Conservation (phyloP, 2,888 invertebrate species). For the Strigamia maritima region DNA sequence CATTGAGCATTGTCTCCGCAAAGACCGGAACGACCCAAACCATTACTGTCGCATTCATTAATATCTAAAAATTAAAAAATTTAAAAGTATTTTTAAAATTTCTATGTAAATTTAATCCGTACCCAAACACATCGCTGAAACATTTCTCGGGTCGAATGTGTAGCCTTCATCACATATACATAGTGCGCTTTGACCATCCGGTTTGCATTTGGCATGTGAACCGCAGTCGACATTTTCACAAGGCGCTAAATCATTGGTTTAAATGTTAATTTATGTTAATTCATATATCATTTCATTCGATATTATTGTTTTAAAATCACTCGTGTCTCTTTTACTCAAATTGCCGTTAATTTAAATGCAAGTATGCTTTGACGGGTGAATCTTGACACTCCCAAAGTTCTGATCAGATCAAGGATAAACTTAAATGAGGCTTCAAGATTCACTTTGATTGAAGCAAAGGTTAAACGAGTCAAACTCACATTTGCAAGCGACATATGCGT, state of each 20-base stretch:
- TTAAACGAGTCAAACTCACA: slow-evolving; percentile 44
- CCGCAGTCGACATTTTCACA: slow-evolving; percentile 89
- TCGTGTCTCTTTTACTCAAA: not conserved
- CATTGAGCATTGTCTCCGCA: slow-evolving; percentile 82
- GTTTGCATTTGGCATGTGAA: slow-evolving; percentile 81
- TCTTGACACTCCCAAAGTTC: not conserved
- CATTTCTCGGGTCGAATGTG: slow-evolving; percentile 85
- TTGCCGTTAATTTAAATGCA: not conserved
- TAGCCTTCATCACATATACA: slow-evolving; percentile 91
- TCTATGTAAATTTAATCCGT: too few species aligned
- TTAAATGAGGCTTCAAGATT: not conserved
- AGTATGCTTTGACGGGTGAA: not conserved
- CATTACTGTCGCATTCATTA: slow-evolving; percentile 74
- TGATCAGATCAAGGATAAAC: slow-evolving; percentile 1
- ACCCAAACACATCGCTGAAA: slow-evolving; percentile 81
- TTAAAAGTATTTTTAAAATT: not conserved
- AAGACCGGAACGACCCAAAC: slow-evolving; percentile 72
- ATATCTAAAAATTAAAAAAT: slow-evolving; percentile 62
- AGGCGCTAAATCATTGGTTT: slow-evolving; percentile 62
- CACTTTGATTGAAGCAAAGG: not conserved
- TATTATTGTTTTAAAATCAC: too few species aligned
- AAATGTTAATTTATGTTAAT: not conserved
- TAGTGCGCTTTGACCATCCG: slow-evolving; percentile 81
- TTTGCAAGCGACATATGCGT: slow-evolving; percentile 46
- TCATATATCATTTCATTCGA: too few species aligned